Percentiles rank a stretch among this genome's conserved stretches.
phyloP scores from a whole-genome alignment of 2,888 invertebrate genomes.

The Vandiemenella viatica region DNA sequence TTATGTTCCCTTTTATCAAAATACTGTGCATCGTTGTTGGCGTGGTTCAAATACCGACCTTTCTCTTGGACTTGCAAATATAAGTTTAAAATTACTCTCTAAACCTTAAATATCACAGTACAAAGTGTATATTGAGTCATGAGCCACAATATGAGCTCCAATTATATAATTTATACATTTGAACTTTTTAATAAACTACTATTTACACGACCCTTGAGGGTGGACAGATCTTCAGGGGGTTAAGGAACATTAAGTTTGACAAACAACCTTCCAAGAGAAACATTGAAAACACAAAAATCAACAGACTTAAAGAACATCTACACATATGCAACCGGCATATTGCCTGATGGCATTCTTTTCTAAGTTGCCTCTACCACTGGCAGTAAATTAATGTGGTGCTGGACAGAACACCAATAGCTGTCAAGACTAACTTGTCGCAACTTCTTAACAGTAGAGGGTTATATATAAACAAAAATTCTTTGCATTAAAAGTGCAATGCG shows the following conservation, averaged over 20 bases:
- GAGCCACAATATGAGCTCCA: conserved; percentile 8
- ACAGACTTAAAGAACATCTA: conserved; percentile 6
- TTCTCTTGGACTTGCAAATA: conserved; percentile 17
- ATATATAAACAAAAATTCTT: too few relatives aligned
- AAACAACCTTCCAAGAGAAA: conserved; percentile 7
- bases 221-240: conserved; percentile 21
- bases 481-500: too few relatives aligned
- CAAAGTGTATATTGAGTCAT: conserved; percentile 18
- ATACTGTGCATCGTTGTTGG: conserved; percentile 17
- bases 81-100: conserved; percentile 22
- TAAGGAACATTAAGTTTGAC: conserved; percentile 17
- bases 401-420: conserved; percentile 15
- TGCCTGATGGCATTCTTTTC: not conserved
- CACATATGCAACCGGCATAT: conserved; percentile 3
- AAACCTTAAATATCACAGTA: conserved; percentile 35
- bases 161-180: conserved; percentile 19
- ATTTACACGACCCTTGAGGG: conserved; percentile 21
- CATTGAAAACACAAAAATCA: conserved; percentile 10
- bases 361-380: conserved; percentile 7
- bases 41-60: conserved; percentile 16
- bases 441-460: too few relatives aligned
- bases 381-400: conserved; percentile 13
- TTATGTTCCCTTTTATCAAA: conserved; percentile 15
- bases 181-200: conserved; percentile 18
- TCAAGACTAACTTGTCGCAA: not conserved